phyloP scores from a whole-genome alignment of 37 sponge, comb jelly and placozoan species.

The Haliclona indistincta region DNA sequence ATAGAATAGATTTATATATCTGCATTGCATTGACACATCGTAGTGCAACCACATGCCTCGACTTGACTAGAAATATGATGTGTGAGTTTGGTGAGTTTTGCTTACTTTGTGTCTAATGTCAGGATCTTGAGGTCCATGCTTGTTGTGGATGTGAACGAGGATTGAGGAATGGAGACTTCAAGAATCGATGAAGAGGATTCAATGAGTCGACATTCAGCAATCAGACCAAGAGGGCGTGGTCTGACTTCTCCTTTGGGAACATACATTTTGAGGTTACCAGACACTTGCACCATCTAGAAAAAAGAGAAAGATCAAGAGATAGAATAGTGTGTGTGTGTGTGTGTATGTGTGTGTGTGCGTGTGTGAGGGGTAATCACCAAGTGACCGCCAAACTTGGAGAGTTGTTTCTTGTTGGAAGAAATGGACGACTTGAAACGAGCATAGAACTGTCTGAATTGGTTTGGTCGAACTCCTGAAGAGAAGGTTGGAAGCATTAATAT shows the following conservation, averaged over 20 bases:
- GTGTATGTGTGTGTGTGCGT: background rate
- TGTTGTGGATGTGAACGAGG: constrained; percentile 53
- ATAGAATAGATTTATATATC: no score
- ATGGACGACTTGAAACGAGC: constrained; percentile 46
- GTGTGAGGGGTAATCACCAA: constrained; percentile 25
- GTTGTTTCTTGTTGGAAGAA: constrained; percentile 37
- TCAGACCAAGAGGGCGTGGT: constrained; percentile 30
- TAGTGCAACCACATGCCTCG: no score
- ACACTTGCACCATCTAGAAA: constrained; percentile 52
- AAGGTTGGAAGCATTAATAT: no score
- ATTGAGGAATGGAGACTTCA: constrained; percentile 50
- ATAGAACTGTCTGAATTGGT: constrained; percentile 57
- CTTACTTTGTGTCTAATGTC: constrained; percentile 48
- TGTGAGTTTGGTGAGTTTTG: no score
- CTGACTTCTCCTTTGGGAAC: background rate
- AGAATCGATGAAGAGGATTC: constrained; percentile 50
- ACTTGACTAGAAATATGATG: no score
- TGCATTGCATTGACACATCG: no score
- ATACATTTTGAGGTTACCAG: constrained; percentile 36
- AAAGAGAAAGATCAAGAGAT: background rate
- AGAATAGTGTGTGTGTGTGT: background rate
- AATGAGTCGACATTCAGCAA: constrained; percentile 65
- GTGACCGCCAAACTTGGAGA: constrained; percentile 47
- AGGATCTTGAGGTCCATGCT: constrained; percentile 49
- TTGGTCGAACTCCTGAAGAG: no score